These are phyloP conservation scores for Trissolcus japonicus DNA, from an alignment of 2,888 invertebrate genomes.

Conservation along the genomic window DNA sequence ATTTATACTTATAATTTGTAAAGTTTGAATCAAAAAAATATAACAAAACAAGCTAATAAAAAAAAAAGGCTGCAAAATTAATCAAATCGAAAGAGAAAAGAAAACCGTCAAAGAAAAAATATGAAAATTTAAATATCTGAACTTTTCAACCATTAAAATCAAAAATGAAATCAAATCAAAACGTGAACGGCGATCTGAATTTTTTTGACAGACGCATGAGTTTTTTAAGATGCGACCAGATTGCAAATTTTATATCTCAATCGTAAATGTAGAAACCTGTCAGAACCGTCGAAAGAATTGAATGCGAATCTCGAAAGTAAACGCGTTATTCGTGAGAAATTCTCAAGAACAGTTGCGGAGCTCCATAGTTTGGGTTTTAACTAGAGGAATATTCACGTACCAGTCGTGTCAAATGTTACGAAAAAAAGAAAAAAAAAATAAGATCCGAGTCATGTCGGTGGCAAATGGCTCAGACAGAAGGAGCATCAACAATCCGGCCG, in stretches of 20 bases:
- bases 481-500: conserved; percentile 17
- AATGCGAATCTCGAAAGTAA: conserved; percentile 56
- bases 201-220: not conserved
- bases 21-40: too few relatives aligned
- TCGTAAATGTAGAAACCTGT: conserved; percentile 52
- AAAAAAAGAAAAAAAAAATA: conserved; percentile 15
- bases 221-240: conserved; percentile 10
- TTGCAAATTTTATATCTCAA: conserved; percentile 40
- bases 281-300: conserved; percentile 55
- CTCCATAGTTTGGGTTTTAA: conserved; percentile 37
- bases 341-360: conserved; percentile 48
- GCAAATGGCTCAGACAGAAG: conserved; percentile 11
- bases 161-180: too few relatives aligned
- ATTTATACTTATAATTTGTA: too few relatives aligned
- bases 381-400: conserved; percentile 34
- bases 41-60: too few relatives aligned
- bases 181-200: too few relatives aligned
- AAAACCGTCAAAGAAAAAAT: too few relatives aligned
- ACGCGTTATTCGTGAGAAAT: conserved; percentile 56
- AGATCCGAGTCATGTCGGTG: conserved; percentile 16
- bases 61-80: too few relatives aligned
- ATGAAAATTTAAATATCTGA: too few relatives aligned
- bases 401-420: conserved; percentile 37
- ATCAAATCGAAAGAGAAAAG: too few relatives aligned
- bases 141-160: too few relatives aligned